Evolutionary conservation across 2,797 vertebrate species (phyloP).

Genomic region (Prunella strophiata): DNA sequence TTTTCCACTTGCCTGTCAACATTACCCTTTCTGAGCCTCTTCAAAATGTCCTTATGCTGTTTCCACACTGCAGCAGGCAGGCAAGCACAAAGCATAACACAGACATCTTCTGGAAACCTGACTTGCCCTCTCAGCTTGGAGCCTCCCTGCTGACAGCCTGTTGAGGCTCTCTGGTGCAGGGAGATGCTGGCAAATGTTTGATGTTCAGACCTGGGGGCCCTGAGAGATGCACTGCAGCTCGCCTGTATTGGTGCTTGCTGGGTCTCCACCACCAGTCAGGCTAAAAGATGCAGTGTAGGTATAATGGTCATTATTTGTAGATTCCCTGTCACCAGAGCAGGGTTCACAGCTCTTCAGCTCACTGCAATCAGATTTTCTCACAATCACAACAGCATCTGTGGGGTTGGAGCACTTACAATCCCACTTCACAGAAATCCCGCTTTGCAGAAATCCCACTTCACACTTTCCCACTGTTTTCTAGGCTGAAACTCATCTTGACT

Average conservation of each 20-base stretch:
- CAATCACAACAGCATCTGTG: background rate
- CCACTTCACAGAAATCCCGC: background rate
- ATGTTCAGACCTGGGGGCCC: background rate
- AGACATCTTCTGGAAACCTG: background rate
- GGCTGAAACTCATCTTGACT: background rate
- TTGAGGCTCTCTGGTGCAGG: background rate
- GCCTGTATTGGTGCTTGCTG: background rate
- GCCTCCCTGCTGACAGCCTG: background rate
- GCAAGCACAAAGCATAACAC: background rate
- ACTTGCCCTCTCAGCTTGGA: background rate
- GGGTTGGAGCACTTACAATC: background rate
- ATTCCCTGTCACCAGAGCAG: background rate
- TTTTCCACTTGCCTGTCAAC: background rate
- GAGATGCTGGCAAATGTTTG: fast-evolving
- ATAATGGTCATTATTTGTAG: background rate
- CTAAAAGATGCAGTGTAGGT: background rate
- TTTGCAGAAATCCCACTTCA: background rate
- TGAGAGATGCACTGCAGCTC: background rate
- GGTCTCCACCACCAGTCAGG: background rate
- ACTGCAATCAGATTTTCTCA: background rate
- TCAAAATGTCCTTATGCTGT: background rate
- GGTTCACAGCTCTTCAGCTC: background rate
- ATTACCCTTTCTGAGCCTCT: background rate
- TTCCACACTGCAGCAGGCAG: background rate
- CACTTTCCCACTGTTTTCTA: background rate